These are phyloP conservation scores for Synaphobranchus kaupii DNA, from an alignment of 2,797 vertebrate genomes.

Conservation along the genomic window DNA sequence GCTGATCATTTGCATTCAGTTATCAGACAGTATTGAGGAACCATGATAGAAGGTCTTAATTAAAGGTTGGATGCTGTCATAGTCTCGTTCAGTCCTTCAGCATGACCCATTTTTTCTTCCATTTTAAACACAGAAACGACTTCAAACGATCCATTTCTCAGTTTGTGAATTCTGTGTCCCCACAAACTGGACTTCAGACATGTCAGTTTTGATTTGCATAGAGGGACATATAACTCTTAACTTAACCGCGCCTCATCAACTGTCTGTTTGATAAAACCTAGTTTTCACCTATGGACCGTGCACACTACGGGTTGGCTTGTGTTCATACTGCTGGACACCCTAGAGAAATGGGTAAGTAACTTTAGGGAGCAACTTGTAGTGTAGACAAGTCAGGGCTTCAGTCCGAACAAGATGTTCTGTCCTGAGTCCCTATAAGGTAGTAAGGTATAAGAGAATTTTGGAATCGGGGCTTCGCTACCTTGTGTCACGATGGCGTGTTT, in stretches of 20 bases:
- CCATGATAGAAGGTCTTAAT: background rate
- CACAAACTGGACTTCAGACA: background rate
- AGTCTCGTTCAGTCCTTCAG: background rate
- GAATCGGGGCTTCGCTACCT: background rate
- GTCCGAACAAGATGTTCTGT: background rate
- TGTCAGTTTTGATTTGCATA: conserved; percentile 1
- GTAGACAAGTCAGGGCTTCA: background rate
- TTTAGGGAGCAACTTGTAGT: background rate
- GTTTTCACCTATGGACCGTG: background rate
- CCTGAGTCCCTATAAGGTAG: background rate
- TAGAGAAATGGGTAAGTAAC: background rate
- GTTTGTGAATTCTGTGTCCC: background rate
- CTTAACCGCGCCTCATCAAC: background rate
- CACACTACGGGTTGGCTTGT: background rate
- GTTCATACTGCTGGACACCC: background rate
- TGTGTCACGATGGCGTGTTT: background rate
- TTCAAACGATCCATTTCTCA: background rate
- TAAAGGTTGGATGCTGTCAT: background rate
- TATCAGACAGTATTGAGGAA: background rate
- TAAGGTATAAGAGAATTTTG: background rate
- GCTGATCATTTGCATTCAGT: background rate
- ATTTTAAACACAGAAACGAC: background rate
- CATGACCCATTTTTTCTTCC: background rate
- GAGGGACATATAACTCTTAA: background rate
- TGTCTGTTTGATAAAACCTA: background rate